Conservation (phyloP, 2,888 invertebrate species). For the Spodoptera picta region DNA sequence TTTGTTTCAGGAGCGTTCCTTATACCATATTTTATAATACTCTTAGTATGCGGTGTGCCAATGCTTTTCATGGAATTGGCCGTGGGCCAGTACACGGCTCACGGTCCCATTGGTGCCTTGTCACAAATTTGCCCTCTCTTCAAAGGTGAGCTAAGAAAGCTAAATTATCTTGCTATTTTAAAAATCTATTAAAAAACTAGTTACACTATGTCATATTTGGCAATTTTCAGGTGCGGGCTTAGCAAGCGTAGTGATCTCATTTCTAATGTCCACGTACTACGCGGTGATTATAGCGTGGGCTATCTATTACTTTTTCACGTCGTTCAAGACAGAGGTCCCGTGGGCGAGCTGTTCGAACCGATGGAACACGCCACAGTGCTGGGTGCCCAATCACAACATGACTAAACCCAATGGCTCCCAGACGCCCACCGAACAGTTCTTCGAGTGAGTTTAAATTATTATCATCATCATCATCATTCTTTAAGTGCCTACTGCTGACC, state of each 20-base stretch:
- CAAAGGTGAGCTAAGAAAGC: conserved; percentile 91
- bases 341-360: conserved; percentile 96
- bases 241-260: conserved; percentile 97
- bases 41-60: conserved; percentile 96
- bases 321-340: conserved; percentile 95
- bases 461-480: not conserved
- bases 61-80: conserved; percentile 98
- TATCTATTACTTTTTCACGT: conserved; percentile 97
- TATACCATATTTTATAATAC: conserved; percentile 97
- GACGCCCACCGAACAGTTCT: conserved; percentile 97
- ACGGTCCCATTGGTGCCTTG: conserved; percentile 97
- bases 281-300: conserved; percentile 98
- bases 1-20: conserved; percentile 95
- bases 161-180: not conserved
- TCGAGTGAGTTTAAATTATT: conserved; percentile 91
- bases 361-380: conserved; percentile 95
- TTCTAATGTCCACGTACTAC: conserved; percentile 98
- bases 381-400: conserved; percentile 92
- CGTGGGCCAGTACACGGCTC: conserved; percentile 96
- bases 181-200: conserved; percentile 1
- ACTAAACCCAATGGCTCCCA: conserved; percentile 92
- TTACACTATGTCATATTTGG: conserved; percentile 8
- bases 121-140: conserved; percentile 97
- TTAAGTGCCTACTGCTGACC: not conserved
- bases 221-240: conserved; percentile 94